Percentiles rank a stretch among this genome's conserved stretches.
phyloP scores from a whole-genome alignment of 2,113 vertebrate genomes.

The rabbit (Oryctolagus cuniculus) region mOryCun1.1 NC_091440.1:99133501-99134000 shows the following conservation, averaged over 20 bases:
- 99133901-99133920: background rate
- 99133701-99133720: background rate
- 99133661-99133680: background rate
- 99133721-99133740: background rate
- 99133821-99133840: background rate
- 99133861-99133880: background rate
- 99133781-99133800: background rate
- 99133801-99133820: background rate
- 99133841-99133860: background rate
- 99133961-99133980: background rate
- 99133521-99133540: background rate
- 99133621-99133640: background rate
- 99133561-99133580: background rate
- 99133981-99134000: slow-evolving; percentile 15
- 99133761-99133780: background rate
- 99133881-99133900: background rate
- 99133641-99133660: background rate
- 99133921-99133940: background rate
- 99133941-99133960: background rate
- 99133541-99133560: background rate
- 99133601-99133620: background rate
- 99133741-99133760: background rate
- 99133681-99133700: background rate
- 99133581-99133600: background rate
- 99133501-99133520: background rate